Evolutionary conservation across 2,113 vertebrate genomes (phyloP).

Genomic region (Phalacrocorax carbo): DNA sequence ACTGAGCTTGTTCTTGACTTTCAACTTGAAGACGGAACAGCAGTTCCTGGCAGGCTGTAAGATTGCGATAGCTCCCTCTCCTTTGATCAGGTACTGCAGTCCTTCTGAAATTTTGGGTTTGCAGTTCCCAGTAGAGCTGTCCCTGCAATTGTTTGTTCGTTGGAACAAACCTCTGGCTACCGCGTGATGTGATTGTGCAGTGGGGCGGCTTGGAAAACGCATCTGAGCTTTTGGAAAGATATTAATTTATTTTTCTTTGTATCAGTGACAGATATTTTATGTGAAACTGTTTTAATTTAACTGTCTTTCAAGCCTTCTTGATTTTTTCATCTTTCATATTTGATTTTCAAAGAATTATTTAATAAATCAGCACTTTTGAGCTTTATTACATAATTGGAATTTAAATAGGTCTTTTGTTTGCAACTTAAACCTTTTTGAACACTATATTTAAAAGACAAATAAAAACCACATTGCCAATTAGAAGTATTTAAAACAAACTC

Average conservation of each 20-base stretch:
- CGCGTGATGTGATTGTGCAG: background rate
- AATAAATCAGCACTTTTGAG: background rate
- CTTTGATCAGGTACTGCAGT: background rate
- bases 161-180: background rate
- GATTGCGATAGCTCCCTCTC: accelerated
- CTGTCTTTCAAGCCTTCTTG: background rate
- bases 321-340: background rate
- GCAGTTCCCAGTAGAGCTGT: background rate
- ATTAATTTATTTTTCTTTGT: background rate
- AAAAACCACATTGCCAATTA: background rate
- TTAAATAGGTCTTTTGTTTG: background rate
- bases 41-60: background rate
- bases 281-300: background rate
- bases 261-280: background rate
- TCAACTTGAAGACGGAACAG: background rate
- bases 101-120: background rate
- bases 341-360: background rate
- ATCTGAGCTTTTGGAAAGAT: background rate
- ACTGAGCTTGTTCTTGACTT: background rate
- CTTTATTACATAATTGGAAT: background rate
- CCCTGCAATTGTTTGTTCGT: background rate
- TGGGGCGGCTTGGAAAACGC: background rate
- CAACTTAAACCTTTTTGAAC: background rate
- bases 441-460: background rate
- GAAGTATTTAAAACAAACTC: background rate